Evolutionary conservation across 2,888 invertebrate species (phyloP).

Genomic region (Eurytoma adleriae): DNA sequence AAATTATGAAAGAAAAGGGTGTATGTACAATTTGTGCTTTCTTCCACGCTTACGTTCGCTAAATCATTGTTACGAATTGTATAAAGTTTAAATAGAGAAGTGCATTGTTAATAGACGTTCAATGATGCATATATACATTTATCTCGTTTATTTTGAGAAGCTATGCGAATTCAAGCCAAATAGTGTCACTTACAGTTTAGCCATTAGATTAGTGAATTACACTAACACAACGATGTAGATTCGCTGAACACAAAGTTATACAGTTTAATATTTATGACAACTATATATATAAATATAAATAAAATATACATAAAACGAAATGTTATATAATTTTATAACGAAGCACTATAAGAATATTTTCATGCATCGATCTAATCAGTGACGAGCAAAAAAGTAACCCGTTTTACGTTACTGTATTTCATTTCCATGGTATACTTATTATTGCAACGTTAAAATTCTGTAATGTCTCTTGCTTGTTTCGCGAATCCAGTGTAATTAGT

Average conservation of each 20-base stretch:
- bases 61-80: slow-evolving; percentile 27
- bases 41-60: slow-evolving; percentile 14
- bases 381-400: not conserved
- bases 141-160: slow-evolving; percentile 27
- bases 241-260: not conserved
- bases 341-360: slow-evolving; percentile 22
- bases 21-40: slow-evolving; percentile 6
- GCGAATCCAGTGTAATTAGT: no score
- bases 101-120: not conserved
- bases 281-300: not conserved
- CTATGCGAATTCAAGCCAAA: slow-evolving; percentile 20
- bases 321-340: not conserved
- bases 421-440: no score
- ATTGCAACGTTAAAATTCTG: no score
- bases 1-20: not conserved
- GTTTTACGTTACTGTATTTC: not conserved
- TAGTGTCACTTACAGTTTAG: slow-evolving; percentile 10
- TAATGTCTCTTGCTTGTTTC: no score
- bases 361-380: slow-evolving; percentile 49
- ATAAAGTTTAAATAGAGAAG: slow-evolving; percentile 10
- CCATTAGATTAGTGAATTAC: slow-evolving; percentile 20
- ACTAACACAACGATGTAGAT: slow-evolving; percentile 36
- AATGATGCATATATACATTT: slow-evolving; percentile 15
- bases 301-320: not conserved
- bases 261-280: no score